Base-by-base conservation (phyloP, 1,140 invertebrate genomes). In the Dendroctonus valens region DNA sequence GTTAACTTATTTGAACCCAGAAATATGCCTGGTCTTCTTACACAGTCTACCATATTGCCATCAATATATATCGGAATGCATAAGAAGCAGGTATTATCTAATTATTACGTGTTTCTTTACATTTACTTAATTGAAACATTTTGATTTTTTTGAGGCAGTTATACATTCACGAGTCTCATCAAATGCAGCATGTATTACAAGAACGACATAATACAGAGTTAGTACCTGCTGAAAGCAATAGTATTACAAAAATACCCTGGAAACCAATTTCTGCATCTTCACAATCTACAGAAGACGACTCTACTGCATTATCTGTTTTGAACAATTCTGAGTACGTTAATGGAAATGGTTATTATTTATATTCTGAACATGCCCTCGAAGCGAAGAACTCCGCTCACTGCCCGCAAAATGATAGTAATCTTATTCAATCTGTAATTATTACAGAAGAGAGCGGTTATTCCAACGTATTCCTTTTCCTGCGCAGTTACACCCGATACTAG, bases 11-110 rank as follows among this genome's bases (percentile, higher is more conserved):
- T 94, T 64, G 41, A 55, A 26, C 41, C 53, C 5, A 71, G 69
- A 59, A 67, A 62, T 52, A 15, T 59, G 11, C 66, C 65, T 12
- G 51, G 64, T 12, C 15, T 64, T 37, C 40, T 68, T 15, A 48
- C 55, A 5, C 38, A 41, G n/a, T 78, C 83, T 39, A 79, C 83
- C 39, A 65, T 79, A 52, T 78, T 79, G 50, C 91, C 91, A 1
- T 82, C 87, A 8, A 80, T 96, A 4, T 97, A 96, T 80, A 78
- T 97, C 41, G 93, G 93, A 48, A 90, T 91, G 80, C 91, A 95
- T 79, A 83, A 93, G 39, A 88, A 87, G 71, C 91, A 94, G 82
- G 84, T 86, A 60, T 63, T 11, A 46, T 11, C 9, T 4, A 12
- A 52, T 52, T 5, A 52, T 12, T 2, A 11, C 11, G 11, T 52